A percentile compares a stretch with the other conserved stretches of the same genome.
Conservation (phyloP, 2,888 invertebrate species). For the Dinocampus coccinellae region DNA sequence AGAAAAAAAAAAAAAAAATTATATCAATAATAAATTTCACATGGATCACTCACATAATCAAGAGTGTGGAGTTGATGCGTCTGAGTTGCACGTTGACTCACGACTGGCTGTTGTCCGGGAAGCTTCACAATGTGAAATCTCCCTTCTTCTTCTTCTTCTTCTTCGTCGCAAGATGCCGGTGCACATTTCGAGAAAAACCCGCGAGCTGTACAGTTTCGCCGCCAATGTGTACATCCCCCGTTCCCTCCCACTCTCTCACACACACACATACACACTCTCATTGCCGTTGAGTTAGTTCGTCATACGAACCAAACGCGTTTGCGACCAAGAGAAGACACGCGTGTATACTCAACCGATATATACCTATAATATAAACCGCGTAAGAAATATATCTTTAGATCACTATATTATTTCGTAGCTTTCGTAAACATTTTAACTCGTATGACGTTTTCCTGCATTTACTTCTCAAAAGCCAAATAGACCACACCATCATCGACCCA, state of each 20-base stretch:
- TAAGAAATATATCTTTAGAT: not conserved
- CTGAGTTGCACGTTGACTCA: conserved; percentile 65
- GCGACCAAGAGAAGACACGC: conserved; percentile 31
- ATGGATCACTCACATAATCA: conserved; percentile 44
- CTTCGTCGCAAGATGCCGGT: conserved; percentile 37
- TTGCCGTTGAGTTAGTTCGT: not conserved
- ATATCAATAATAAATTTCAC: conserved; percentile 22
- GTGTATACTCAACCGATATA: conserved; percentile 37
- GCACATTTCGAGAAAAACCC: conserved; percentile 53
- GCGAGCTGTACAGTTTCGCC: conserved; percentile 46
- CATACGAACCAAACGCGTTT: conserved; percentile 1
- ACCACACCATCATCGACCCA: conserved; percentile 22
- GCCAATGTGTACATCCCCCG: conserved; percentile 47
- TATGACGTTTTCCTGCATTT: not conserved
- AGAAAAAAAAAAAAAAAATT: not conserved
- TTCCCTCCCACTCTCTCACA: conserved; percentile 30
- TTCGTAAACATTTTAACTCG: conserved; percentile 3
- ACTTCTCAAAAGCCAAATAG: not conserved
- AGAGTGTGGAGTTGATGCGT: conserved; percentile 53
- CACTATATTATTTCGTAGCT: not conserved
- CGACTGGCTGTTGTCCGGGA: conserved; percentile 60
- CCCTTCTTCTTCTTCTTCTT: conserved; percentile 55
- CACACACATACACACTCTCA: too few relatives aligned
- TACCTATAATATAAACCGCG: not conserved
- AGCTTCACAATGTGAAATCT: conserved; percentile 53